Evolutionary conservation across 2,797 vertebrate genomes (phyloP), one percentile per base, ranked within the genome.

Genomic region (Gorsachius magnificus): DNA sequence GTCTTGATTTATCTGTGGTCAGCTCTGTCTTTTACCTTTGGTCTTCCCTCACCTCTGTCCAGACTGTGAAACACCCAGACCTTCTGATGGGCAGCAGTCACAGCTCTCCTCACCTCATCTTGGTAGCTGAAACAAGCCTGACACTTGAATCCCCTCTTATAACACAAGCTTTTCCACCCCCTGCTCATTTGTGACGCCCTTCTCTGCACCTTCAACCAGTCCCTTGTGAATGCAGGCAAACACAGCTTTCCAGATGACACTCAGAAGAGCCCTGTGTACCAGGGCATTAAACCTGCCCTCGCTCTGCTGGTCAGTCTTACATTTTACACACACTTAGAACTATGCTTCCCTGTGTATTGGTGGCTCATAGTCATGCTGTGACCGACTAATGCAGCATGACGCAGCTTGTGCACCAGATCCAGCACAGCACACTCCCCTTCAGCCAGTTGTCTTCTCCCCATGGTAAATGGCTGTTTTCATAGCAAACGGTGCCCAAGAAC

Each of bases 341-440:
- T 9, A 36, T 1, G 6, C 19, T 69, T 82, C 50, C 70, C 0
- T 43, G 0, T 45, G 3, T 5, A 48, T 6, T 4, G 0, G 22
- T 43, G 54, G 54, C 85, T 87, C 46, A 38, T 4, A 83, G 58
- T 33, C 64, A 29, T 13, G 70, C 36, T 71, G 57, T 45, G 70
- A 60, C 76, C 86, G 72, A 86, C 35, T 53, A 75, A 87, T 7
- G 63, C 66, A 87, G 53, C 58, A 16, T 6, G 56, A 92, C 10
- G n/a, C 29, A 86, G 51, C 68, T 69, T 36, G 18, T 36, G 71
- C 48, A 71, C 33, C 72, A 78, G 35, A 46, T 48, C 61, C 70
- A 33, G 54, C 2, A 2, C 18, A 71, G 72, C 41, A 75, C n/a
- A 2, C 16, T 71, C 38, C 51, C 48, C 20, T 14, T 14, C 88